Evolutionary conservation across 2,888 invertebrate genomes (phyloP).

Genomic region (Spatulosminthurus flaviceps): DNA sequence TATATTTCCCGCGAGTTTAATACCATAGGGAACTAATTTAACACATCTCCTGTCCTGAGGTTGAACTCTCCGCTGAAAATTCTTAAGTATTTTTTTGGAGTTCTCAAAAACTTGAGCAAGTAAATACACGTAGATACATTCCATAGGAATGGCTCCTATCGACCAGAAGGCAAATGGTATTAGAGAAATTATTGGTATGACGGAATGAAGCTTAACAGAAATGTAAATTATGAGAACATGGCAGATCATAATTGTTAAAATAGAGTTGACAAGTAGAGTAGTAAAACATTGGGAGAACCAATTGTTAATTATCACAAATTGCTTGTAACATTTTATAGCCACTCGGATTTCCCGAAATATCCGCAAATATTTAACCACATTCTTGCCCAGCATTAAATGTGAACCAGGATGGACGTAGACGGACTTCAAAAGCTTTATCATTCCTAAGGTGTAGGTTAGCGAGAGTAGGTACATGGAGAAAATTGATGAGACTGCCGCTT

Average conservation of each 20-base stretch:
- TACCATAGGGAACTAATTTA: background rate
- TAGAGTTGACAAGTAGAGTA: background rate
- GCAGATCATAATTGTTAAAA: background rate
- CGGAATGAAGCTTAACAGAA: background rate
- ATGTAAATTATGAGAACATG: background rate
- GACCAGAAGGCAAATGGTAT: background rate
- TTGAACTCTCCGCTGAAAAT: background rate
- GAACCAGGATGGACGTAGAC: background rate
- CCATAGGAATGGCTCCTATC: background rate
- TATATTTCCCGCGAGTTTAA: conserved; percentile 1
- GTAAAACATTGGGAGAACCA: background rate
- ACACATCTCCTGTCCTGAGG: background rate
- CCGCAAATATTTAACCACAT: background rate
- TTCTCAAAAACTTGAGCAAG: background rate
- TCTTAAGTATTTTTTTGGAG: background rate
- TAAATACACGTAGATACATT: background rate
- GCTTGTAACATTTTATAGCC: background rate
- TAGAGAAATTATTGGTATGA: background rate
- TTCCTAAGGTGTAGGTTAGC: background rate
- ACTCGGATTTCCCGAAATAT: background rate
- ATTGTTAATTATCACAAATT: background rate
- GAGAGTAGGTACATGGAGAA: background rate
- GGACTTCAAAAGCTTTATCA: background rate
- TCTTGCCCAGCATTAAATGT: background rate
- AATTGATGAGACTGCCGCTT: background rate